These are phyloP conservation scores for Machaerirhynchus nigripectus DNA, from an alignment of 2,113 vertebrate genomes.

Conservation along the genomic window DNA sequence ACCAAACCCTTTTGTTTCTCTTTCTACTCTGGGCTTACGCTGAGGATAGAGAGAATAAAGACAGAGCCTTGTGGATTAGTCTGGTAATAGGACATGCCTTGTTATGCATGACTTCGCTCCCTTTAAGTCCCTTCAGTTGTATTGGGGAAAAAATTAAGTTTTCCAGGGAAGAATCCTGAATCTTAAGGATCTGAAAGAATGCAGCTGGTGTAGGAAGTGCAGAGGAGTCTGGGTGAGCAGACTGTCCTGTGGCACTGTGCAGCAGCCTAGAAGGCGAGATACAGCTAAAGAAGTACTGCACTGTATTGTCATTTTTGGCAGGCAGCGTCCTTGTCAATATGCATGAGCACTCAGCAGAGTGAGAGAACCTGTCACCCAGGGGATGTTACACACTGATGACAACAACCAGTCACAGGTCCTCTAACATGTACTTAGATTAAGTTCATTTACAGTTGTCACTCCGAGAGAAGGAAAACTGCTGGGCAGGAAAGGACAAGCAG, in stretches of 20 bases:
- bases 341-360: background rate
- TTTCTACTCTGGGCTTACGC: constrained; percentile 20
- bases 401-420: constrained; percentile 28
- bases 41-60: constrained; percentile 31
- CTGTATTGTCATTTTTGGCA: constrained; percentile 19
- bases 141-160: background rate
- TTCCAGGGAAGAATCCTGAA: background rate
- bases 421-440: background rate
- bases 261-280: background rate
- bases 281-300: background rate
- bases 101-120: background rate
- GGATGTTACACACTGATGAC: constrained; percentile 10
- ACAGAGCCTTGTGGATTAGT: constrained; percentile 4
- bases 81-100: background rate
- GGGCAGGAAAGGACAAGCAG: background rate
- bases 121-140: background rate
- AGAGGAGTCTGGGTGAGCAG: background rate
- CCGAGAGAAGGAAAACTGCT: background rate
- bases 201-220: background rate
- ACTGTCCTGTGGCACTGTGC: background rate
- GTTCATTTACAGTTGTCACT: constrained; percentile 17
- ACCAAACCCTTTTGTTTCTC: constrained; percentile 35
- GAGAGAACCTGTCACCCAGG: constrained; percentile 17
- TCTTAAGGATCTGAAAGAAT: background rate
- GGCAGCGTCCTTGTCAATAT: constrained; percentile 26